phyloP scores from a whole-genome alignment of 2,797 vertebrate species.

The Choloepus didactylus region DNA sequence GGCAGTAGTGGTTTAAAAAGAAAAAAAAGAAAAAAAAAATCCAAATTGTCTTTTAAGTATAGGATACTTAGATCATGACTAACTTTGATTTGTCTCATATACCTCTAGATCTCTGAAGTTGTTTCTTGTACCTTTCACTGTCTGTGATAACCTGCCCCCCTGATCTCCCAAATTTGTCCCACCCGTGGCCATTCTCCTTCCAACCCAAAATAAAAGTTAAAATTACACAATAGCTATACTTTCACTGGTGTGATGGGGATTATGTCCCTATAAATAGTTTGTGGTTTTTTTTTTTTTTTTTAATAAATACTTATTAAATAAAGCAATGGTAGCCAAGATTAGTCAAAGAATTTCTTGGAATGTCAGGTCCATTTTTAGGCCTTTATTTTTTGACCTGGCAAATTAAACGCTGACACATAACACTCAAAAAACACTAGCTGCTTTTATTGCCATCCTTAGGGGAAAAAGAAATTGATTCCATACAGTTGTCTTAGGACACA shows the following conservation, averaged over 20 bases:
- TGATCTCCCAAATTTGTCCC: not conserved
- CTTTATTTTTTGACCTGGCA: not conserved
- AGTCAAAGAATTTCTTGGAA: conserved; percentile 13
- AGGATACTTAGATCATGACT: not conserved
- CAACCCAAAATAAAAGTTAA: conserved; percentile 14
- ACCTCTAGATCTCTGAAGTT: not conserved
- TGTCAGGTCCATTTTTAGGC: not conserved
- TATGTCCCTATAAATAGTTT: conserved; percentile 26
- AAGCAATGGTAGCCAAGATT: not conserved
- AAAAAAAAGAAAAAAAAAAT: not conserved
- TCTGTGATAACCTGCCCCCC: not conserved
- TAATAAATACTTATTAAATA: not conserved
- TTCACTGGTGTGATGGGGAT: not conserved
- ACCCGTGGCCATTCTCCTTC: not conserved
- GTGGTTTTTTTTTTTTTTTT: not conserved
- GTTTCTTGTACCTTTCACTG: not conserved
- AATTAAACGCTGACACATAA: not conserved
- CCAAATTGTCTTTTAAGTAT: not conserved
- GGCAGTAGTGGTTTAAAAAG: not conserved
- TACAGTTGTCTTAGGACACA: not conserved
- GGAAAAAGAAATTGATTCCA: conserved; percentile 4
- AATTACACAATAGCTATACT: not conserved
- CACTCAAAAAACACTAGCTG: not conserved
- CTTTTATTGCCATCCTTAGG: conserved; percentile 21
- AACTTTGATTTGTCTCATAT: not conserved